phyloP scores from a whole-genome alignment of 1,140 invertebrate genomes.

The Camponotus pennsylvanicus region DNA sequence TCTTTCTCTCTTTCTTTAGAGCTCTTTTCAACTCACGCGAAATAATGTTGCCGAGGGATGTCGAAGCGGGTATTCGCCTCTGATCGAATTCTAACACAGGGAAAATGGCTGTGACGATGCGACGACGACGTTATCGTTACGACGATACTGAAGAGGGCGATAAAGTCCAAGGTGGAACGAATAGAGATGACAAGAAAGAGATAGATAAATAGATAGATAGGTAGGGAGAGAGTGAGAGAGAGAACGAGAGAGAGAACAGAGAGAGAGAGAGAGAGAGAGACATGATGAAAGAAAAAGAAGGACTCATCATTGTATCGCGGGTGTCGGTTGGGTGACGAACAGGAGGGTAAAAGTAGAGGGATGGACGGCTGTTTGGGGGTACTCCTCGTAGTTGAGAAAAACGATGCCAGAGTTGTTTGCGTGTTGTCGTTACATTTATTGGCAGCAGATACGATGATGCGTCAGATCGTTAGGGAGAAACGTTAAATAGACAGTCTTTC shows the following conservation, averaged over 20 bases:
- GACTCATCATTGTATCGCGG: constrained; percentile 29
- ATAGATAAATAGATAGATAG: not conserved
- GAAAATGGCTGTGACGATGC: constrained; percentile 18
- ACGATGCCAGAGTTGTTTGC: constrained; percentile 36
- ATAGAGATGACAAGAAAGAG: constrained; percentile 29
- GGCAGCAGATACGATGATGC: constrained; percentile 69
- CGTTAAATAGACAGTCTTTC: constrained; percentile 62
- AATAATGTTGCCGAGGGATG: not conserved
- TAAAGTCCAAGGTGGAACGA: constrained; percentile 46
- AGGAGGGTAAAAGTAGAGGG: not conserved
- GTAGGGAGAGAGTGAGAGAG: not conserved
- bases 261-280: not conserved
- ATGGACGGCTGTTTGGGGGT: constrained; percentile 5
- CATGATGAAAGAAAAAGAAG: not conserved
- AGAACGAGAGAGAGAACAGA: not conserved
- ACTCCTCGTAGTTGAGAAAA: constrained; percentile 27
- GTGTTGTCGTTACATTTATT: constrained; percentile 65
- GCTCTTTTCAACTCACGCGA: constrained; percentile 46
- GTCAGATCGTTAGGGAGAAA: constrained; percentile 67
- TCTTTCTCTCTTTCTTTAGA: constrained; percentile 39
- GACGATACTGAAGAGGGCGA: constrained; percentile 48
- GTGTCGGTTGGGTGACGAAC: constrained; percentile 16
- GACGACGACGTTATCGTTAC: constrained; percentile 57
- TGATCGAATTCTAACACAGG: constrained; percentile 67
- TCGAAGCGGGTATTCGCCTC: constrained; percentile 8